Conservation (phyloP, 2,113 vertebrate genomes). For the Syrrhaptes paradoxus region DNA sequence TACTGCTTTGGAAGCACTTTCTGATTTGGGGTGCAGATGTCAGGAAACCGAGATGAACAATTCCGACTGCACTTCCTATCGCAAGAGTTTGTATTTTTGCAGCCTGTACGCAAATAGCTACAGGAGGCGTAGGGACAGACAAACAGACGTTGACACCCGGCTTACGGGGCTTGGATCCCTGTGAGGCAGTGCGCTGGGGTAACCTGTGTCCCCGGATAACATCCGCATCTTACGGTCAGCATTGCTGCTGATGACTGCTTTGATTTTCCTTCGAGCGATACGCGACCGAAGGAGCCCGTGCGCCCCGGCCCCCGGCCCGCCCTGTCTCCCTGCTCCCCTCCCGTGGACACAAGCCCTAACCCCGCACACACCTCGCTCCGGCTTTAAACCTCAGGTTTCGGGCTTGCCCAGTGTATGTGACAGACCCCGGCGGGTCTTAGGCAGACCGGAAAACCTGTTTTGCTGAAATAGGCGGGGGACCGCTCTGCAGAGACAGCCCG, state of each 20-base stretch:
- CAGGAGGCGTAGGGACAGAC: too few relatives aligned
- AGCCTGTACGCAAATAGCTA: not conserved
- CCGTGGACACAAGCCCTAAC: not conserved
- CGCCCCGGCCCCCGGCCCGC: not conserved
- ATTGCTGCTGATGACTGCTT: too few relatives aligned
- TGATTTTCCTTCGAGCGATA: not conserved
- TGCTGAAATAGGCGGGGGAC: not conserved
- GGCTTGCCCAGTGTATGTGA: not conserved
- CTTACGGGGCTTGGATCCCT: not conserved
- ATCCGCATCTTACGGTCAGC: not conserved
- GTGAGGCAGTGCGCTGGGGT: not conserved
- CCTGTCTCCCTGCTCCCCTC: not conserved
- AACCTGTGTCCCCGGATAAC: not conserved
- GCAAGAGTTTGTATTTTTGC: rapidly evolving
- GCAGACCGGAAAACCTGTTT: not conserved
- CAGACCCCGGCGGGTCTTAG: not conserved
- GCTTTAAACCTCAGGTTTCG: too few relatives aligned
- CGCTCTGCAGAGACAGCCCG: not conserved
- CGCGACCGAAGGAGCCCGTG: not conserved
- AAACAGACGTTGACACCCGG: not conserved
- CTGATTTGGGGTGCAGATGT: not conserved
- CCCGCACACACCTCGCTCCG: not conserved
- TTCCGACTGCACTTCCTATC: not conserved
- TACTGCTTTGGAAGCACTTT: not conserved
- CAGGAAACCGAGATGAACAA: not conserved